Base-by-base conservation (phyloP, 2,113 vertebrate species). In the Cheirogaleus medius region DNA sequence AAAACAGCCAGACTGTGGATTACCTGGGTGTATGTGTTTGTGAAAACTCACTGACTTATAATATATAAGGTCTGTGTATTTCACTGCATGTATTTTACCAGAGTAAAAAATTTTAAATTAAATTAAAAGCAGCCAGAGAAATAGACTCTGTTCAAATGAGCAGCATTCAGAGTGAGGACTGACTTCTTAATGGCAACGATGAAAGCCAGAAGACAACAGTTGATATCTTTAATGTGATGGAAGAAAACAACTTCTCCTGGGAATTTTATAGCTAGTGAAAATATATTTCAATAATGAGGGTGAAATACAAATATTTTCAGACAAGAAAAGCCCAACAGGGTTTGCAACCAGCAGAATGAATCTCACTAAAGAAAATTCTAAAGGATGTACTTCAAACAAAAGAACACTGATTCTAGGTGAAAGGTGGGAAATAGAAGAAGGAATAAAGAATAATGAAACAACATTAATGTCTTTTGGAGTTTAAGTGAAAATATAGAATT, bases 121-220 rank as follows among this genome's bases (percentile, higher is more conserved):
- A 98, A 94, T 89, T 11, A 83, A 89, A 89, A 74, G 66, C 66
- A 76, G 29, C 29, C 47, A 56, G 58, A 66, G 58, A 94, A 94
- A 73, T 14, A 94, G 27, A 52, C 63, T 42, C 49, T 20, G 52
- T 34, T 60, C 84, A 80, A 37, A 87, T 54, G 21, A 63, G 71
- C 42, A 76, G 42, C 87, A 25, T 60, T 80, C 15, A 54, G n/a
- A 42, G 44, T 80, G 60, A 90, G 27, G 68, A 80, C 74, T 54
- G 60, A 90, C 74, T 42, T 54, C 85, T 23, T 29, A 52, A 52
- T 49, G 21, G 47, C 87, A 78, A 8, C 58, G 52, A 2, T 66
- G 27, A 49, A 68, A 90, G 60, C n/a, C n/a, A 80, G 74, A 90
- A 68, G n/a, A 68, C 60, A 68, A 42, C 17, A 52, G 34, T 32